phyloP scores from a whole-genome alignment of 2,888 invertebrate species.

The Hedya salicella region DNA sequence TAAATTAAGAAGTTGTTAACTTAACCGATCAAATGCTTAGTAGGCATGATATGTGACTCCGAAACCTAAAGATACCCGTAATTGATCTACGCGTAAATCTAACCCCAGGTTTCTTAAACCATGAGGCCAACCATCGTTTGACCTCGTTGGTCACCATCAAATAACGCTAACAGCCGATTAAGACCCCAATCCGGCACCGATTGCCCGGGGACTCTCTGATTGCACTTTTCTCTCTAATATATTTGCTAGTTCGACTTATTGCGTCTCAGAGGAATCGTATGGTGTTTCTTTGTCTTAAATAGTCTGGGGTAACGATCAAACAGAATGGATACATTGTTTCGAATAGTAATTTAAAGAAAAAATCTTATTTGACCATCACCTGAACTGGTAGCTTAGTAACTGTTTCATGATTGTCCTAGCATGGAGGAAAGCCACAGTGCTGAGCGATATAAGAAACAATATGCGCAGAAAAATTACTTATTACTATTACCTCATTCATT shows the following conservation, averaged over 20 bases:
- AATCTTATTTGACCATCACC: too few species aligned
- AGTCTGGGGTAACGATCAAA: too few species aligned
- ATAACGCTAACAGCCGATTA: conserved; percentile 33
- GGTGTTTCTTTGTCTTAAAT: background rate
- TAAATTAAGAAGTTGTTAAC: too few species aligned
- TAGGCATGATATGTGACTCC: background rate
- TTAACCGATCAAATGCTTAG: too few species aligned
- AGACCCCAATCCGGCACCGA: conserved; percentile 21
- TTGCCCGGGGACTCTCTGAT: conserved; percentile 30
- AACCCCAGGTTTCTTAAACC: conserved; percentile 1
- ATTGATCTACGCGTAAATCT: background rate
- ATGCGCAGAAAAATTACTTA: too few species aligned
- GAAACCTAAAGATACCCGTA: background rate
- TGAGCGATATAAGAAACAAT: too few species aligned
- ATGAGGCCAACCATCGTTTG: conserved; percentile 19
- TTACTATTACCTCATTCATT: too few species aligned
- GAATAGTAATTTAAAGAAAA: too few species aligned
- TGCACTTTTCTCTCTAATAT: conserved; percentile 34
- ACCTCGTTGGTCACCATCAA: conserved; percentile 25
- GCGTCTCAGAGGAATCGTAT: conserved; percentile 18
- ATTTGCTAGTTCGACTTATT: conserved; percentile 28
- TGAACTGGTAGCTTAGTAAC: too few species aligned
- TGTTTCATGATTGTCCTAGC: too few species aligned
- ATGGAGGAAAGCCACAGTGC: too few species aligned
- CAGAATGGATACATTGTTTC: too few species aligned